Evolutionary conservation across 2,113 vertebrate species (phyloP), one percentile per base, ranked within the genome.

Genomic region (Hemiprocne comata): DNA sequence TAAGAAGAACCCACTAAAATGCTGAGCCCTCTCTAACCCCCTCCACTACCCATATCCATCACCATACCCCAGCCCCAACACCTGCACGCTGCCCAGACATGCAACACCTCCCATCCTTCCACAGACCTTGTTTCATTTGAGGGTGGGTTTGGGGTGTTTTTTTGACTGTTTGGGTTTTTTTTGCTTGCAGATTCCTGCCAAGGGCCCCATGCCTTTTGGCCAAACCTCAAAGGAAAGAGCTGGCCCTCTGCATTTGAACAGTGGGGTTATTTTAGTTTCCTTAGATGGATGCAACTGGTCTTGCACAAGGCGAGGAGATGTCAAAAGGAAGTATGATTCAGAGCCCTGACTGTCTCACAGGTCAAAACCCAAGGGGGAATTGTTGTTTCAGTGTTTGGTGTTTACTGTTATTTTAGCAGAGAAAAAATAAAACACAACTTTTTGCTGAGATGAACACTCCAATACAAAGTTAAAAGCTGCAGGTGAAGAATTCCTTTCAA

Each of bases 121-220:
- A 36, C 11, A 29, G 54, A 55, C 7, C 2, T 3, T 0, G 0
- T 28, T 42, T 69, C 5, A 1, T 8, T 64, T 67, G 15, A 31
- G 61, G 71, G 7, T 46, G 65, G 18, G 6, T 48, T 61, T 75
- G 38, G 64, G 53, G 28, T 31, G 21, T 10, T 48, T 48, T 21
- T 11, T 50, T 42, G 11, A 42, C 12, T 50, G 50, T 36, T 2
- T 2, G 17, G 40, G 18, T 4, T 57, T 76, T 75, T 12, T 13
- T 55, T 29, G 12, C 38, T 21, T 25, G 46, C 1, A 0, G 55
- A 26, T 42, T 60, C 18, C 76, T 1, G 0, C 28, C 60, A 44
- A 38, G 28, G 24, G 74, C 14, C 13, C 53, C 62, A 8, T 24
- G 36, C 21, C 61, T 44, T 55, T 8, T 4, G 6, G 48, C 14